Conservation (phyloP, 1,140 invertebrate genomes). For the Ganaspis sp. region DNA sequence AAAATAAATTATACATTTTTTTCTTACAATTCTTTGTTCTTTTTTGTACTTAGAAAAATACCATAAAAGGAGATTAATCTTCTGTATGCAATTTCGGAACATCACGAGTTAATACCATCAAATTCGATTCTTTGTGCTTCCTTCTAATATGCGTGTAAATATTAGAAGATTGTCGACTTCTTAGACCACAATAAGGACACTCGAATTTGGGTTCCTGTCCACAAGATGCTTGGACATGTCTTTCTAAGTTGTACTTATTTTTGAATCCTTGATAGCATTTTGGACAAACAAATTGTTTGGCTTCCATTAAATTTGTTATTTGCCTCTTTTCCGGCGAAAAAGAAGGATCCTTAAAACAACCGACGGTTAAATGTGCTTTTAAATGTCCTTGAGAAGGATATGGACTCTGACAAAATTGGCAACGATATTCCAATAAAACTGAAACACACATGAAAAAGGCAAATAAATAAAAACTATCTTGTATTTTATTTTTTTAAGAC, state of each 20-base stretch:
- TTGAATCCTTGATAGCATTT: conserved; percentile 76
- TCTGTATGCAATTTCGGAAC: background rate
- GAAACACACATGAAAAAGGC: background rate
- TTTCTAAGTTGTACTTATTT: conserved; percentile 73
- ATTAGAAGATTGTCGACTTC: conserved; percentile 50
- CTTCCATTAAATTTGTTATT: conserved; percentile 32
- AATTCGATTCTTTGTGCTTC: conserved; percentile 46
- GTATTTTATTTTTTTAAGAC: no score
- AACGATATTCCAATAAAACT: conserved; percentile 46
- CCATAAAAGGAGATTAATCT: conserved; percentile 22
- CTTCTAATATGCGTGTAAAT: conserved; percentile 55
- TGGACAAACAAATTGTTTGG: conserved; percentile 62
- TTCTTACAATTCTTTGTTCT: no score
- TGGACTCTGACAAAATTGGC: conserved; percentile 53
- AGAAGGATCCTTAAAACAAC: conserved; percentile 52
- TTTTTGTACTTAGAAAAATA: no score
- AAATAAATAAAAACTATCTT: no score
- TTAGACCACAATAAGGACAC: conserved; percentile 61
- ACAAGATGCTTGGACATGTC: conserved; percentile 73
- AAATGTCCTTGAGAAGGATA: conserved; percentile 51
- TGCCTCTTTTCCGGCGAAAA: conserved; percentile 44
- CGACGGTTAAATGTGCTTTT: conserved; percentile 52
- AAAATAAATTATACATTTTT: no score
- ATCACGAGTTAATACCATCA: conserved; percentile 46
- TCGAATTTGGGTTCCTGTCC: conserved; percentile 71